Evolutionary conservation across 2,888 invertebrate genomes (phyloP).

Genomic region (Hemithea aestivaria): DNA sequence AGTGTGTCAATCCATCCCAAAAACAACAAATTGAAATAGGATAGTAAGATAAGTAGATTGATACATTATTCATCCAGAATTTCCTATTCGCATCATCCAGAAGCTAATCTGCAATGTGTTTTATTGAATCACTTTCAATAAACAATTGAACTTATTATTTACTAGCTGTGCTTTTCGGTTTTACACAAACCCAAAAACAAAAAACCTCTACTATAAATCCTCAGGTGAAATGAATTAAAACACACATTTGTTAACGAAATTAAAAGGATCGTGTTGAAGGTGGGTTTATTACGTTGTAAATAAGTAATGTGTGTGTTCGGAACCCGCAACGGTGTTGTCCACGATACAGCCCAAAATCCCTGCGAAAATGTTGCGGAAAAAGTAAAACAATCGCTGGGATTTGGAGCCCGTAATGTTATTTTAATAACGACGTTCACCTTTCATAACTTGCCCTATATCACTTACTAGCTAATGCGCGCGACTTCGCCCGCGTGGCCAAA

Average conservation of each 20-base stretch:
- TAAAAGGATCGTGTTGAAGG: conserved; percentile 14
- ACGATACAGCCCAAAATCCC: too few relatives aligned
- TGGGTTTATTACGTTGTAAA: conserved; percentile 19
- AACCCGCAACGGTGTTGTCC: conserved; percentile 12
- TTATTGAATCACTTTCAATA: too few relatives aligned
- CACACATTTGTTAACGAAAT: conserved; percentile 11
- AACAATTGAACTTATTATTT: too few relatives aligned
- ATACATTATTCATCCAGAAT: conserved; percentile 18
- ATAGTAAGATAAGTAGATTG: conserved; percentile 2
- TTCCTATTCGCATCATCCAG: too few relatives aligned
- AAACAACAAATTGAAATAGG: conserved; percentile 14
- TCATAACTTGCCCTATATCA: too few relatives aligned
- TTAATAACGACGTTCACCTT: too few relatives aligned
- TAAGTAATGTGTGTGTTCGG: conserved; percentile 20
- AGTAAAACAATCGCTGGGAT: too few relatives aligned
- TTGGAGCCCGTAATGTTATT: too few relatives aligned
- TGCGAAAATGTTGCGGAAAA: too few relatives aligned
- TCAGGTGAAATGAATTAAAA: conserved; percentile 8
- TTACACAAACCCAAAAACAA: conserved; percentile 1
- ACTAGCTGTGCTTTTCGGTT: background rate
- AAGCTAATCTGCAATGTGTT: too few relatives aligned
- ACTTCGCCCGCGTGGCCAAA: too few relatives aligned
- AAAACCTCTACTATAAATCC: conserved; percentile 2
- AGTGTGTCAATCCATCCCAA: conserved; percentile 2
- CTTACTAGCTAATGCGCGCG: too few relatives aligned